These are phyloP conservation scores for Loxodonta africana DNA, from an alignment of 2,113 vertebrate species.

Conservation along the genomic window DNA sequence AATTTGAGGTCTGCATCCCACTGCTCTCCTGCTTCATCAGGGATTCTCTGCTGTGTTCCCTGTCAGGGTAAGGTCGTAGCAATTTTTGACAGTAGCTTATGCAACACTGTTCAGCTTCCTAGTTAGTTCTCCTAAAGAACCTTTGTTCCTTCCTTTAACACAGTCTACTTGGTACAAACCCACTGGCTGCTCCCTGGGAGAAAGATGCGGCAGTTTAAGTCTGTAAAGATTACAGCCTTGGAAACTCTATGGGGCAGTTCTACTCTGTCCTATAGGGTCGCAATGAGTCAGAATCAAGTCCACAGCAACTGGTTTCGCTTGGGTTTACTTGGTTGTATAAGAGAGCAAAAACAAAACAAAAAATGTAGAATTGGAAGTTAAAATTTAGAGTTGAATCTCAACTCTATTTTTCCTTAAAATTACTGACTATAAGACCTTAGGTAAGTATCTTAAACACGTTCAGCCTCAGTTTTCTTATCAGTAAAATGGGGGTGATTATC, in stretches of 20 bases:
- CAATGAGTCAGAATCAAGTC: too few relatives aligned
- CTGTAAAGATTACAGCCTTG: too few relatives aligned
- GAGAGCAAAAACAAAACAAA: background rate
- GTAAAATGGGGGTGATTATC: slow-evolving; percentile 18
- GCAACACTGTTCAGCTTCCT: background rate
- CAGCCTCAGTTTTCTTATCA: background rate
- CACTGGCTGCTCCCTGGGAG: too few relatives aligned
- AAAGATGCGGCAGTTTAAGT: too few relatives aligned
- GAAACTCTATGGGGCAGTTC: too few relatives aligned
- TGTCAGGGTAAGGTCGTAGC: background rate
- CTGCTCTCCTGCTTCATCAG: too few relatives aligned
- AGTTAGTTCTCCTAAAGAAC: slow-evolving; percentile 10
- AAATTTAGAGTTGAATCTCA: slow-evolving; percentile 55
- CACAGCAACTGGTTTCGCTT: too few relatives aligned
- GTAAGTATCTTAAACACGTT: background rate
- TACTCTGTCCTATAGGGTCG: too few relatives aligned
- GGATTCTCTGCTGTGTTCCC: too few relatives aligned
- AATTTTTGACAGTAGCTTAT: background rate
- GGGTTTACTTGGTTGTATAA: background rate
- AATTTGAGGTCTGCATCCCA: too few relatives aligned
- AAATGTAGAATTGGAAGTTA: slow-evolving; percentile 38
- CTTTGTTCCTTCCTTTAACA: background rate
- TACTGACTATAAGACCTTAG: background rate
- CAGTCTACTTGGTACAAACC: background rate
- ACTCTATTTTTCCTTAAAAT: slow-evolving; percentile 18